Conservation (phyloP, 2,797 vertebrate species). For the Falco naumanni region DNA sequence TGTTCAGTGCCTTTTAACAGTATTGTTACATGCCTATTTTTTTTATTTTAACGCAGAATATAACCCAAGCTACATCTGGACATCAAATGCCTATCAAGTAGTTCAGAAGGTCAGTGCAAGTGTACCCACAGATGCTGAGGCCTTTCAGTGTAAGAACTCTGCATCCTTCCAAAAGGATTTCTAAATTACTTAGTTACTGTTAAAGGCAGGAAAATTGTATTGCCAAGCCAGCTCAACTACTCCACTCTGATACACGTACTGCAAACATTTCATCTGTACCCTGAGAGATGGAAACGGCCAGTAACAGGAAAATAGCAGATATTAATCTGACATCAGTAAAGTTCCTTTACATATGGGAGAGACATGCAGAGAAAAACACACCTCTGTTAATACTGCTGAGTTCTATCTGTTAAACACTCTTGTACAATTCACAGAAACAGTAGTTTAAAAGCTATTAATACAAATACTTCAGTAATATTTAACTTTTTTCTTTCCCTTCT, state of each 20-base stretch:
- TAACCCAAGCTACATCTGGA: not conserved
- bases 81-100: not conserved
- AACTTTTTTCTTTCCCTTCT: not conserved
- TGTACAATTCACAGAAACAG: not conserved
- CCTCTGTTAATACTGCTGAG: not conserved
- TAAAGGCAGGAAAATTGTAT: not conserved
- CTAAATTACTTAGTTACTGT: not conserved
- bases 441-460: not conserved
- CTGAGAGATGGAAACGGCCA: not conserved
- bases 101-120: not conserved
- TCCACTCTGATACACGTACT: not conserved
- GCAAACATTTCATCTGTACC: not conserved
- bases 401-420: not conserved
- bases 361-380: rapidly evolving
- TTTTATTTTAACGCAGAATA: not conserved
- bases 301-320: not conserved
- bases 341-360: not conserved
- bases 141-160: not conserved
- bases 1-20: not conserved
- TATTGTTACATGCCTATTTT: not conserved
- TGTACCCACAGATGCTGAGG: not conserved
- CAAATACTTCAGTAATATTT: not conserved
- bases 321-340: not conserved
- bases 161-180: not conserved
- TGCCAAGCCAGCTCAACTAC: not conserved